Base-by-base conservation (phyloP, 1,140 invertebrate species). In the Agrypnia vestita region DNA sequence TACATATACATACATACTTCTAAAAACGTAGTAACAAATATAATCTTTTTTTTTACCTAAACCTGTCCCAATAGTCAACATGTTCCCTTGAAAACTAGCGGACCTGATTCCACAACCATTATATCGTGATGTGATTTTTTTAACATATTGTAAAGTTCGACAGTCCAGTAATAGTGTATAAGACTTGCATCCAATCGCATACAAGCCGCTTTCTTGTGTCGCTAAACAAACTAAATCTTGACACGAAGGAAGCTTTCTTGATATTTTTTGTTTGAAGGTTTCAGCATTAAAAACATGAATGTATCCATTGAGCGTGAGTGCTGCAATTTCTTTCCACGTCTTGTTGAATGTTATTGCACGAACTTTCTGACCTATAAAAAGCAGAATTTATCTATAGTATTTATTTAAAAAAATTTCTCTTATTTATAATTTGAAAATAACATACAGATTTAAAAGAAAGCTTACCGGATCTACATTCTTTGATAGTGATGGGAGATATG, bases 221-320 rank as follows among this genome's bases (percentile, higher is more conserved):
- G 96, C 94, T 84, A 98, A 91, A 86, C 97, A 98, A 0, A 98
- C 97, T 88, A 98, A 97, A 88, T 99, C 97, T 86, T 96, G 94
- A 81, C 93, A 94, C 83, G 96, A 96, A 3, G 95, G 95, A 81
- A 98, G 89, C 87, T 97, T 97, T 82, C 95, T 90, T 4, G 95
- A 96, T 84, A 96, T 91, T 85, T 94, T 96, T 91, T 96, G 92
- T 67, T 93, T 95, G 92, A 92, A 98, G 15, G 92, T 94, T 86
- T 96, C 93, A 3, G 96, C 95, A 89, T 95, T 95, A 93, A 97
- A 98, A 75, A 98, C 93, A 89, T 98, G 97, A 85, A 94, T 98
- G 91, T 91, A 97, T 81, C 96, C 96, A 89, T 98, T 98, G 1
- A 98, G 89, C 0, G 97, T 97, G 12, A 98, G 89, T n/a, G 96